These are phyloP conservation scores for Leucoraja ocellata DNA, from an alignment of 2,797 vertebrate genomes.

Conservation along the genomic window DNA sequence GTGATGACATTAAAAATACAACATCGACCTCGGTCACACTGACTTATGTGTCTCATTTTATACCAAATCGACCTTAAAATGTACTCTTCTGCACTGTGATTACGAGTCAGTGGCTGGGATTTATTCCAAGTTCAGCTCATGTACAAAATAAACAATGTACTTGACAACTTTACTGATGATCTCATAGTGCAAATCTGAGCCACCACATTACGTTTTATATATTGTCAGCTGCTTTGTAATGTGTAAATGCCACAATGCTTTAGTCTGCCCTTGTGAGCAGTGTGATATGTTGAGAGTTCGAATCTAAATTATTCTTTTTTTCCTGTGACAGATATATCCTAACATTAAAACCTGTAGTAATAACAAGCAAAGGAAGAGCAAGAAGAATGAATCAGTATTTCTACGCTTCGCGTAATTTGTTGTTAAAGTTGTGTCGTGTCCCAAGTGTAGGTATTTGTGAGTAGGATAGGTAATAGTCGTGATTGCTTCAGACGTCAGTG, in stretches of 20 bases:
- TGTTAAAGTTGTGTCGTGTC: background rate
- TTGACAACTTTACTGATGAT: background rate
- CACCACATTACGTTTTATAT: background rate
- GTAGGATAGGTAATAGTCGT: background rate
- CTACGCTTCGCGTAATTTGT: background rate
- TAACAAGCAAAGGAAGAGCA: too few relatives aligned
- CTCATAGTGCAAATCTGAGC: background rate
- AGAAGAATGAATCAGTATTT: too few relatives aligned
- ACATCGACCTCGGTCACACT: background rate
- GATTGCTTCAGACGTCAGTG: background rate
- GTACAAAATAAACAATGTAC: background rate
- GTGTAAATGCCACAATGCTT: background rate
- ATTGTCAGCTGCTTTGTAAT: background rate
- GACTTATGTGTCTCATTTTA: background rate
- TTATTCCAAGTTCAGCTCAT: background rate
- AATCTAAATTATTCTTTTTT: background rate
- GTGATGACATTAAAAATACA: background rate
- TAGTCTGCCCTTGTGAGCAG: too few relatives aligned
- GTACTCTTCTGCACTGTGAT: background rate
- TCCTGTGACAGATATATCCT: too few relatives aligned
- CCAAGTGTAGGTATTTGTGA: background rate
- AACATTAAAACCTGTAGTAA: too few relatives aligned
- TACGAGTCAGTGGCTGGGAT: background rate
- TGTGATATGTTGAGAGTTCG: background rate
- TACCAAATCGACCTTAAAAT: background rate